Percentiles rank a stretch among this genome's conserved stretches.
These are phyloP conservation scores for Bettongia penicillata DNA, from an alignment of 2,113 vertebrate genomes.

Conservation along the genomic window DNA sequence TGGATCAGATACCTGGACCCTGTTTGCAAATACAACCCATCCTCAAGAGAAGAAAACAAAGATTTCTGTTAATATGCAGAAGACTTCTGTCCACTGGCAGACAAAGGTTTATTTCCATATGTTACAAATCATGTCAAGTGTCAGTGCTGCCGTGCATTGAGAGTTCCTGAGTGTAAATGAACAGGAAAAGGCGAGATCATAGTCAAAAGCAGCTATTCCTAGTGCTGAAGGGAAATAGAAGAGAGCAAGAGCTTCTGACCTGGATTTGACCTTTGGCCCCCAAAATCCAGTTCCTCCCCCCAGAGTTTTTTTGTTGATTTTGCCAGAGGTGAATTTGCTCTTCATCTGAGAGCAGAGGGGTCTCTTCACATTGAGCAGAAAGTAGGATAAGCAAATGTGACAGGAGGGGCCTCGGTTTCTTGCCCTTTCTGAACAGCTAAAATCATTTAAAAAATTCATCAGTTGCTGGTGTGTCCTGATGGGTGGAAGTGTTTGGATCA, in stretches of 20 bases:
- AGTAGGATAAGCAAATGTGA: background rate
- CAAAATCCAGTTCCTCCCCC: slow-evolving; percentile 10
- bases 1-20: slow-evolving; percentile 67
- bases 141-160: slow-evolving; percentile 1
- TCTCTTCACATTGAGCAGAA: background rate
- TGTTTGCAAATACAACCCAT: slow-evolving; percentile 6
- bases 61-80: slow-evolving; percentile 43
- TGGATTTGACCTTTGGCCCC: slow-evolving; percentile 32
- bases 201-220: slow-evolving; percentile 7
- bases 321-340: background rate
- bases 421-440: background rate
- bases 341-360: background rate
- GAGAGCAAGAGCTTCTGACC: background rate
- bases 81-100: slow-evolving; percentile 46
- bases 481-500: background rate
- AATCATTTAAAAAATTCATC: background rate
- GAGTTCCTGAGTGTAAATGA: slow-evolving; percentile 17
- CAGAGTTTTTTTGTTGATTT: background rate
- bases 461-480: background rate
- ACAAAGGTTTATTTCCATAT: slow-evolving; percentile 66
- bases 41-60: slow-evolving; percentile 14
- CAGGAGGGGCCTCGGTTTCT: background rate
- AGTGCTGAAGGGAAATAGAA: slow-evolving; percentile 29
- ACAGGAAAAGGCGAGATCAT: slow-evolving; percentile 15
- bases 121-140: slow-evolving; percentile 59